phyloP scores from a whole-genome alignment of 2,113 vertebrate genomes.

The Climacteris rufus region DNA sequence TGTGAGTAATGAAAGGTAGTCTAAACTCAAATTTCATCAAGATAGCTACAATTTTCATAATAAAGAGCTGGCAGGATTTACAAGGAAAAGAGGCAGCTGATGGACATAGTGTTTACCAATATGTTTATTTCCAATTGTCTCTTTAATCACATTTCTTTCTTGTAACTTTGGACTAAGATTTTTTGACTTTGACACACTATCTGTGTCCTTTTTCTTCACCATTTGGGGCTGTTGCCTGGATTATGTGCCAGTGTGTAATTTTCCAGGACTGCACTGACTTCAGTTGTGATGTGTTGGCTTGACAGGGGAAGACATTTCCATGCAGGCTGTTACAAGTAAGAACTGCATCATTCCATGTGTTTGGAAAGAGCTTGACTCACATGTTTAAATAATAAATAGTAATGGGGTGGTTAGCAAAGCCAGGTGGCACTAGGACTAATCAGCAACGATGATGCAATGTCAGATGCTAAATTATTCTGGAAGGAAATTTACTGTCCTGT shows the following conservation, averaged over 20 bases:
- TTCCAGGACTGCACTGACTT: neutral
- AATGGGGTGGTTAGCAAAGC: neutral
- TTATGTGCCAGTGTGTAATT: neutral
- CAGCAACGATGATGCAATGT: neutral
- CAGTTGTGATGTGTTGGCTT: neutral
- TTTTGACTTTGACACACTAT: neutral
- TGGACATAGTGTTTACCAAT: neutral
- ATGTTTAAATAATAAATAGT: neutral
- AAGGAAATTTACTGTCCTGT: neutral
- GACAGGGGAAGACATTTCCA: neutral
- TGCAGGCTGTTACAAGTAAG: neutral
- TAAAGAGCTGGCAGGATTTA: neutral
- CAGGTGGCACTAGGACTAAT: neutral
- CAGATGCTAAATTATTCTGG: neutral
- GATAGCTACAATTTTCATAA: neutral
- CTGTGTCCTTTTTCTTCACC: neutral
- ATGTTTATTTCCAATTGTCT: neutral
- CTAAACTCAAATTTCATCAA: neutral
- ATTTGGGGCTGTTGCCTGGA: neutral
- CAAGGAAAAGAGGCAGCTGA: neutral
- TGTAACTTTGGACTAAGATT: neutral
- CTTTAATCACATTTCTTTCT: neutral
- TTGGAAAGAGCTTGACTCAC: neutral
- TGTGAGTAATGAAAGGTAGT: neutral
- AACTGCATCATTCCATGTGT: neutral